Percentiles rank a stretch among this genome's conserved stretches.
Evolutionary conservation across 2,113 vertebrate genomes (phyloP).

Genomic region (Phalacrocorax aristotelis): DNA sequence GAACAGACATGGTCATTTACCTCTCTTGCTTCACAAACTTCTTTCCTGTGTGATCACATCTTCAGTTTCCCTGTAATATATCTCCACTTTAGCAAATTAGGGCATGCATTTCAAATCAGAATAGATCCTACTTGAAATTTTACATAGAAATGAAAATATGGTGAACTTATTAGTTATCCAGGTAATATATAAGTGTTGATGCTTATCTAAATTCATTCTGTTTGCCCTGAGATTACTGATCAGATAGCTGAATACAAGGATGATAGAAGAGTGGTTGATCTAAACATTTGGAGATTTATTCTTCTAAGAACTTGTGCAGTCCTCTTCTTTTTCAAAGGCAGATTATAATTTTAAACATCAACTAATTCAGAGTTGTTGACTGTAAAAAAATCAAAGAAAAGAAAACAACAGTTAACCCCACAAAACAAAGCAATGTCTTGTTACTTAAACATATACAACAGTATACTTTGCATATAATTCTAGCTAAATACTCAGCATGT

Average conservation of each 20-base stretch:
- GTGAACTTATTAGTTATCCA: neutral
- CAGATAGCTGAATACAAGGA: neutral
- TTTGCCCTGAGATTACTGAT: neutral
- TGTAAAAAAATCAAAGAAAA: neutral
- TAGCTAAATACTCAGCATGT: neutral
- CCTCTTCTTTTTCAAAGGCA: neutral
- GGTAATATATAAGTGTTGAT: neutral
- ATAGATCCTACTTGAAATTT: neutral
- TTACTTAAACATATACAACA: neutral
- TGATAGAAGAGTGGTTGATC: neutral
- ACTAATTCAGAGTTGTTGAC: neutral
- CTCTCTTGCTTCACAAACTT: neutral
- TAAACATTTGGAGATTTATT: neutral
- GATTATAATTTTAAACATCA: neutral
- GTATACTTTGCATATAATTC: neutral
- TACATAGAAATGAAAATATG: neutral
- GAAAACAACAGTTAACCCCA: neutral
- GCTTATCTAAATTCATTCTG: neutral
- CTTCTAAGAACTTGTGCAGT: neutral
- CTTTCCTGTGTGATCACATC: neutral
- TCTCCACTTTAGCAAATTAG: neutral
- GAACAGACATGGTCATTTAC: neutral
- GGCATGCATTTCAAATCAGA: neutral
- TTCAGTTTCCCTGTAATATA: neutral
- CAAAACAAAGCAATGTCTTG: neutral